phyloP scores from a whole-genome alignment of 1,140 invertebrate species.

The Parasteatoda tepidariorum region DNA sequence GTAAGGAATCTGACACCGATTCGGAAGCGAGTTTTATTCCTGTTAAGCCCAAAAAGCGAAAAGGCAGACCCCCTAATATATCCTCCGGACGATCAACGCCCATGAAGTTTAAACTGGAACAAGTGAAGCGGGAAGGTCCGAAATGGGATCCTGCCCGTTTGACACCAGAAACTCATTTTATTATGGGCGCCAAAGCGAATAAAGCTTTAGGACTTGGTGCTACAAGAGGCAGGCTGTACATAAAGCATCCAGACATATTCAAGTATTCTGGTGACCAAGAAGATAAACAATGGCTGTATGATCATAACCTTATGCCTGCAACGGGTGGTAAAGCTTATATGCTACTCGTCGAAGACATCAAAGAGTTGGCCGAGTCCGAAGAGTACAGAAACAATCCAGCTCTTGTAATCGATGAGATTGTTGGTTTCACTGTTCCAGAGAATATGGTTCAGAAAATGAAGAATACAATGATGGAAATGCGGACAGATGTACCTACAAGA shows the following conservation, averaged over 20 bases:
- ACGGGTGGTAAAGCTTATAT: constrained; percentile 84
- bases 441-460: constrained; percentile 80
- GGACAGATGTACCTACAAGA: constrained; percentile 66
- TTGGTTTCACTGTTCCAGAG: constrained; percentile 79
- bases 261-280: constrained; percentile 83
- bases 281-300: constrained; percentile 85
- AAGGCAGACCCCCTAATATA: constrained; percentile 66
- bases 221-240: constrained; percentile 79
- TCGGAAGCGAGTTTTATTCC: constrained; percentile 70
- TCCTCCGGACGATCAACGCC: constrained; percentile 67
- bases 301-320: constrained; percentile 80
- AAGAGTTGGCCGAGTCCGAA: constrained; percentile 78
- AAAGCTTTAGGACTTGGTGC: constrained; percentile 82
- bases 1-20: constrained; percentile 75
- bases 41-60: constrained; percentile 64
- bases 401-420: constrained; percentile 76
- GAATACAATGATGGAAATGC: constrained; percentile 66
- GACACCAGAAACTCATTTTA: constrained; percentile 77
- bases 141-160: constrained; percentile 83
- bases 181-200: constrained; percentile 78
- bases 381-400: constrained; percentile 78
- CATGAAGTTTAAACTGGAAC: constrained; percentile 67
- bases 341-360: constrained; percentile 83
- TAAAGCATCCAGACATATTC: constrained; percentile 81
- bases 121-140: constrained; percentile 71